Base-by-base conservation (phyloP, 2,888 invertebrate genomes). In the Piscicola geometra region DNA sequence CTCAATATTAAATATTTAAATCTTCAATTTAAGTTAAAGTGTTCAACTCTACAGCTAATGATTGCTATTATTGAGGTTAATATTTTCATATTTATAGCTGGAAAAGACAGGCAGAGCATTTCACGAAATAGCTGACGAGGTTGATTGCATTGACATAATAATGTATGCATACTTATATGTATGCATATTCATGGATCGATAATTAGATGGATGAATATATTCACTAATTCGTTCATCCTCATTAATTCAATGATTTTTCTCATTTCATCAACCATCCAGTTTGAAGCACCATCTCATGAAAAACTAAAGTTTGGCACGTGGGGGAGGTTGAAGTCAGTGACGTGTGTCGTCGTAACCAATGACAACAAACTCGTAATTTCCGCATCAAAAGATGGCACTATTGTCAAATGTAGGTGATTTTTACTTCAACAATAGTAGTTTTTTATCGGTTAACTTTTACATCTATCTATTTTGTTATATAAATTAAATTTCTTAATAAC, bases 351-450 rank as follows among this genome's bases (percentile, higher is more conserved):
- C 80, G 84, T 95, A 2, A 90, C 91, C 36, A 87, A 87, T 76
- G 91, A 94, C 85, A 89, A 90, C 69, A 88, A 89, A 81, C 89
- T 87, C 81, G 87, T 92, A 0, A 95, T 90, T 85, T 90, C 91
- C 35, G 94, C 92, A 0, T 93, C 93, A 76, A 96, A 96, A 87
- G 93, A 94, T 85, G 91, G 93, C 69, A 88, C 89, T 70, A 88
- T 97, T 75, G 90, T 94, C 25, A 95, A 95, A 88, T 97, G 94
- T 89, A 47, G 12, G 35, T 50, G n/a, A n/a, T 28, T 1, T 60
- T 21, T 64, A 56, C 5, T 15, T 15, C 41, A 41, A 5, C 41
- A 41, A n/a, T n/a, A n/a, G n/a, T n/a, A n/a, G n/a, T n/a, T n/a
- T n/a, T n/a, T n/a, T n/a, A n/a, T n/a, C n/a, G n/a, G n/a, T n/a